Conservation (phyloP, 2,113 vertebrate species). For the Meleagris gallopavo region DNA sequence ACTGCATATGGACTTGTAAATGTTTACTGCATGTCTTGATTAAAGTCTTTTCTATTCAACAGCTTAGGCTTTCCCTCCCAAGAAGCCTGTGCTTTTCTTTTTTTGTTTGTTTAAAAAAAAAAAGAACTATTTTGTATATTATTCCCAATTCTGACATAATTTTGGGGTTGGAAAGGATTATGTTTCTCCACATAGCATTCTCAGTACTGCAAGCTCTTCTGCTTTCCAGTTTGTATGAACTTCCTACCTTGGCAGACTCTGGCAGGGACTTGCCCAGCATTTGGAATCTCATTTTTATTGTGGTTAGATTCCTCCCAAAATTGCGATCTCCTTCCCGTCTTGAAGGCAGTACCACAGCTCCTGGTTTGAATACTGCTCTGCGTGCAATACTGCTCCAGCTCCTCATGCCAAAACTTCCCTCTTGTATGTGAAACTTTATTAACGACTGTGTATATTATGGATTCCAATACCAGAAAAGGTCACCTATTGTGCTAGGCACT, state of each 20-base stretch:
- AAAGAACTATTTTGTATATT: not conserved
- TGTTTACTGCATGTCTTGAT: slow-evolving; percentile 14
- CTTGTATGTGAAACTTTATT: slow-evolving; percentile 46
- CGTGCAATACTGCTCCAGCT: not conserved
- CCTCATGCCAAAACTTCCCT: not conserved
- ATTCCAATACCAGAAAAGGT: slow-evolving; percentile 49
- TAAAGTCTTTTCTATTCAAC: slow-evolving; percentile 21
- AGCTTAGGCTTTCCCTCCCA: slow-evolving; percentile 19
- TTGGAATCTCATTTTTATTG: not conserved
- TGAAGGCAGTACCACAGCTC: not conserved
- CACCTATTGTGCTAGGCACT: slow-evolving; percentile 31
- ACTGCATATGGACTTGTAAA: slow-evolving; percentile 33
- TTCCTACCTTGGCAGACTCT: not conserved
- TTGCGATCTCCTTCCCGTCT: not conserved
- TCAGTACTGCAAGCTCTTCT: not conserved
- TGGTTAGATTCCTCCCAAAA: slow-evolving; percentile 39
- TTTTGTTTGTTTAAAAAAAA: not conserved
- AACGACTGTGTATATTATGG: not conserved
- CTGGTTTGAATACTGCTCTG: not conserved
- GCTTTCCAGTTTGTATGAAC: not conserved
- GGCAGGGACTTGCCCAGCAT: not conserved
- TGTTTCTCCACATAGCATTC: fast-evolving
- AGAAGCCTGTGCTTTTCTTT: not conserved
- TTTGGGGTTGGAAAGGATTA: not conserved
- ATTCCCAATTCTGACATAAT: not conserved